phyloP scores from a whole-genome alignment of 2,797 vertebrate species.

The Mormyrops boulengeri region DNA sequence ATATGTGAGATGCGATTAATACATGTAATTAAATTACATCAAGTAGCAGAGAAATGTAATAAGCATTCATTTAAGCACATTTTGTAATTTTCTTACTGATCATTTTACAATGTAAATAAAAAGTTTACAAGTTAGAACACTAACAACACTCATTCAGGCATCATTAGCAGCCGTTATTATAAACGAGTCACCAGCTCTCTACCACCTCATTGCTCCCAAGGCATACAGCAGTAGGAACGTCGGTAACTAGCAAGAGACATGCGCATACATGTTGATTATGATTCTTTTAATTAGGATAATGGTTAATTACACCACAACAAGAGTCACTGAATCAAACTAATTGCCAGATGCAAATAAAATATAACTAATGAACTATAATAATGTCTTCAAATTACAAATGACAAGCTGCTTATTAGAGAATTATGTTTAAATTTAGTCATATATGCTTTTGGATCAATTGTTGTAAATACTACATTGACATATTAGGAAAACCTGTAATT shows the following conservation, averaged over 20 bases:
- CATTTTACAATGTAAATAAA: not conserved
- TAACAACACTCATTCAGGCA: not conserved
- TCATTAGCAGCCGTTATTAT: not conserved
- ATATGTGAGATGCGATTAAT: not conserved
- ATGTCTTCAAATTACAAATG: conserved; percentile 9
- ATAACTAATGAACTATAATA: not conserved
- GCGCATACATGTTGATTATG: not conserved
- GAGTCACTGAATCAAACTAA: conserved; percentile 11
- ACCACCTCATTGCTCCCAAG: not conserved
- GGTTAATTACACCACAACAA: conserved; percentile 9
- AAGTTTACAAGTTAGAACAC: not conserved
- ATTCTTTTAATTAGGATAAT: conserved; percentile 17
- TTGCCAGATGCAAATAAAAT: not conserved
- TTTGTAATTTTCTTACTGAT: not conserved
- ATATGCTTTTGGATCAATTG: not conserved
- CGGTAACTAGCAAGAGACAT: not conserved
- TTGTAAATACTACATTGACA: not conserved
- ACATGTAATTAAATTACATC: not conserved
- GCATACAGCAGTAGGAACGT: not conserved
- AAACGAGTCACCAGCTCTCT: not conserved
- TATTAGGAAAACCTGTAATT: not conserved
- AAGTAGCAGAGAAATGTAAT: not conserved
- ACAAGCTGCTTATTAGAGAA: not conserved
- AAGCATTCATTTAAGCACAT: not conserved
- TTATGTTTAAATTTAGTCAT: not conserved